Conservation (phyloP, 2,797 vertebrate species). For the Sternarchorhynchus goeldii region DNA sequence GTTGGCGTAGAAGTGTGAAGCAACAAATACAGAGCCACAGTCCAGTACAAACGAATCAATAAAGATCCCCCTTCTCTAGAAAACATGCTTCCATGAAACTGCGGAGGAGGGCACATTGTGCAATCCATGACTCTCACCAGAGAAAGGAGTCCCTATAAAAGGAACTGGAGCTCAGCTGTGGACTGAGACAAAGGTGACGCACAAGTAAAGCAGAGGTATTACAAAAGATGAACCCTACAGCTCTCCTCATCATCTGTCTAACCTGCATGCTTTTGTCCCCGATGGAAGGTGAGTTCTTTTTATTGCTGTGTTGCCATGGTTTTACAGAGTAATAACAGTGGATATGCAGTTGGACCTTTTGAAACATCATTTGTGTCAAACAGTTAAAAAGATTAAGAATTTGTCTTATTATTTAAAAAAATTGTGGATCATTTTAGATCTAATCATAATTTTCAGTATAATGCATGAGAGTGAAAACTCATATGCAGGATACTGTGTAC, state of each 20-base stretch:
- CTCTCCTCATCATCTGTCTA: neutral
- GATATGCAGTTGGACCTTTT: too few species aligned
- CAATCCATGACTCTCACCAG: too few species aligned
- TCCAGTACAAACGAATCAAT: too few species aligned
- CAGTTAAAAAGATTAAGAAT: neutral
- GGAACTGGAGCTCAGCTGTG: too few species aligned
- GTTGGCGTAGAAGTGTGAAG: too few species aligned
- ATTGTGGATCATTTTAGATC: neutral
- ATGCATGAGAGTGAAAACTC: neutral
- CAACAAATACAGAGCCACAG: too few species aligned
- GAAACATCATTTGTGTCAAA: too few species aligned
- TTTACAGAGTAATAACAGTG: too few species aligned
- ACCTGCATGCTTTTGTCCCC: conserved; percentile 15
- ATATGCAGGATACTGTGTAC: neutral
- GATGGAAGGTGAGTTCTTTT: conserved; percentile 20
- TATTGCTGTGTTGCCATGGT: neutral
- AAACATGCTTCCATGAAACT: too few species aligned
- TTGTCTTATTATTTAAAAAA: neutral
- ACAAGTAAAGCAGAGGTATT: neutral
- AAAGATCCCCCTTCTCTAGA: too few species aligned
- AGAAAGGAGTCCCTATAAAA: too few species aligned
- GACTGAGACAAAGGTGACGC: neutral
- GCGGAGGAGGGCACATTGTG: too few species aligned
- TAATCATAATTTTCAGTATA: neutral
- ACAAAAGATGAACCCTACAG: neutral